A percentile compares a stretch with the other conserved stretches of the same genome.
phyloP scores from a whole-genome alignment of 2,797 vertebrate species.

The Furcifer pardalis region DNA sequence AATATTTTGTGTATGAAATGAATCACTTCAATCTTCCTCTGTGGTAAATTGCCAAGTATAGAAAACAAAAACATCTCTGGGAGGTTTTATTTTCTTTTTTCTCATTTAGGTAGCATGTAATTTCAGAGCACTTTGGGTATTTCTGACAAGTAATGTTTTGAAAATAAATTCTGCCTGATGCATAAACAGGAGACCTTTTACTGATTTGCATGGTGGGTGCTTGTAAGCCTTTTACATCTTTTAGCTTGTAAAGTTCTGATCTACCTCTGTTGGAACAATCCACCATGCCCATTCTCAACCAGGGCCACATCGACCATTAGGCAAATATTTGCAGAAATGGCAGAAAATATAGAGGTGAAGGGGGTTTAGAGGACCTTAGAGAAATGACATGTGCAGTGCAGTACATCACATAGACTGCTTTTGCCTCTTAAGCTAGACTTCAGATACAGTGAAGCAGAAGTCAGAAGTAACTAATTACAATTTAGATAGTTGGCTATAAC shows the following conservation, averaged over 20 bases:
- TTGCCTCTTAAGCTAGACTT: neutral
- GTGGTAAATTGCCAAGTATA: neutral
- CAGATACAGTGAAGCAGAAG: neutral
- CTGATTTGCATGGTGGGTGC: neutral
- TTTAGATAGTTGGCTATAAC: too few relatives aligned
- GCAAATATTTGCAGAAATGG: neutral
- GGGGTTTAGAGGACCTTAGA: neutral
- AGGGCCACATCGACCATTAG: neutral
- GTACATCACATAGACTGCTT: neutral
- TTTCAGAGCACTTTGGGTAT: slow-evolving; percentile 2
- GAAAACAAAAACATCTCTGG: slow-evolving; percentile 8
- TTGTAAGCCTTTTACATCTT: neutral
- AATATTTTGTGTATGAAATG: slow-evolving; percentile 40
- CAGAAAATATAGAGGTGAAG: neutral
- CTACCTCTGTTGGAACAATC: neutral
- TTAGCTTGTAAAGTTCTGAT: neutral
- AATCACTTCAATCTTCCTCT: slow-evolving; percentile 22
- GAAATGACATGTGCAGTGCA: neutral
- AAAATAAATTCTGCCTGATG: slow-evolving; percentile 15
- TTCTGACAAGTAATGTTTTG: neutral
- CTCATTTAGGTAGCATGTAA: neutral
- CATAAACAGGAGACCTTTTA: neutral
- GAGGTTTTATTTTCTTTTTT: neutral
- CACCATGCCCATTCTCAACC: too few relatives aligned
- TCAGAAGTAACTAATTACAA: too few relatives aligned